A percentile compares a stretch with the other conserved stretches of the same genome.
phyloP scores from a whole-genome alignment of 2,113 vertebrate genomes.

The Ranitomeya imitator region DNA sequence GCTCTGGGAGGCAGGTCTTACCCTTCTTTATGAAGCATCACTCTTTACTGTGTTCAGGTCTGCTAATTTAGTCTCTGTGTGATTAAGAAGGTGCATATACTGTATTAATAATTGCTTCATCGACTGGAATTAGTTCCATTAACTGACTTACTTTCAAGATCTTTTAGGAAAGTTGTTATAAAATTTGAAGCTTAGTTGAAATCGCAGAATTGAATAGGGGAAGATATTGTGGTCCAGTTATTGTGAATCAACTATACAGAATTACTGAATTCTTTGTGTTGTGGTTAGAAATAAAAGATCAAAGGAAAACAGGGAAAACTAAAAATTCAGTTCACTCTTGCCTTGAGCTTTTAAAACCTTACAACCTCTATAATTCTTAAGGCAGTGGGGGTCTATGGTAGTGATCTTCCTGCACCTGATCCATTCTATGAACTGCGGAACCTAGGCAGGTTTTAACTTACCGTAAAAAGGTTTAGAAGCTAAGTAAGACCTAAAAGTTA shows the following conservation, averaged over 20 bases:
- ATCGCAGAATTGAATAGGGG: neutral
- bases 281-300: neutral
- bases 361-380: neutral
- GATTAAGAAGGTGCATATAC: conserved; percentile 44
- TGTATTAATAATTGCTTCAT: conserved; percentile 37
- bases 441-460: neutral
- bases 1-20: conserved; percentile 25
- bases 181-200: neutral
- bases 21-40: conserved; percentile 29
- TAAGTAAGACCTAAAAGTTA: too few species aligned
- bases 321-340: neutral
- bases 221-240: neutral
- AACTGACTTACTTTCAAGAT: neutral
- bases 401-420: neutral
- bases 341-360: neutral
- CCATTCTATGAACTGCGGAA: neutral
- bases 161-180: conserved; percentile 4
- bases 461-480: too few species aligned
- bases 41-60: conserved; percentile 47
- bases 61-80: conserved; percentile 48
- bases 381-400: neutral
- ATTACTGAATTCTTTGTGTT: neutral
- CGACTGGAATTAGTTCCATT: conserved; percentile 14
- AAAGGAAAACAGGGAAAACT: neutral
- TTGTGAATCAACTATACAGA: neutral